Conservation (phyloP, 2,113 vertebrate genomes). For the Bathybates hornii region DNA sequence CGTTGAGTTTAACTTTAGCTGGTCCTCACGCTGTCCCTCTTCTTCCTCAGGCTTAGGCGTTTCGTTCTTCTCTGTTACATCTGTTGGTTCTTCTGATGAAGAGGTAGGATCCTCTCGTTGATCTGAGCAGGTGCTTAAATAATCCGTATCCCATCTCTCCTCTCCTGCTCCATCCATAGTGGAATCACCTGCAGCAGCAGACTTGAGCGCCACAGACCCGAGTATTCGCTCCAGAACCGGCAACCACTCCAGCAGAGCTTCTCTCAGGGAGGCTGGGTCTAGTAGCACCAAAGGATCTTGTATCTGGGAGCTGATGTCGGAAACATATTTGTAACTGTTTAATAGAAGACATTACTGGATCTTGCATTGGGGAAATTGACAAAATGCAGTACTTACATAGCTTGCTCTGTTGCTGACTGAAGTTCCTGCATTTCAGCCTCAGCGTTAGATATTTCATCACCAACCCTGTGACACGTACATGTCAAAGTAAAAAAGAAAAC, state of each 20-base stretch:
- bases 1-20: neutral
- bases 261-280: constrained; percentile 72
- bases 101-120: neutral
- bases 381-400: constrained; percentile 74
- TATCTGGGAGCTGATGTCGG: constrained; percentile 74
- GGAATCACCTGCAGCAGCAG: neutral
- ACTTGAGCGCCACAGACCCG: constrained; percentile 12
- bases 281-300: constrained; percentile 86
- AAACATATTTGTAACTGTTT: neutral
- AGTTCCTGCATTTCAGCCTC: constrained; percentile 78
- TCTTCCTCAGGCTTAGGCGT: neutral
- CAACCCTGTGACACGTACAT: constrained; percentile 49
- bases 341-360: neutral
- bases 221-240: constrained; percentile 77
- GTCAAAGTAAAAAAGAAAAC: neutral
- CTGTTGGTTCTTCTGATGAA: neutral
- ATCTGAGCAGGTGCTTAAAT: neutral
- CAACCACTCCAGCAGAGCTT: constrained; percentile 80
- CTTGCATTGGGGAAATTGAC: neutral
- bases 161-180: constrained; percentile 5
- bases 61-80: neutral
- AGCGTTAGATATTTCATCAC: constrained; percentile 60
- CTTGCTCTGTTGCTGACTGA: constrained; percentile 74
- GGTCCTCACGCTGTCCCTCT: neutral
- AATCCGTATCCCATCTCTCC: constrained; percentile 19